These are phyloP conservation scores for Gephyroberyx darwinii DNA, from an alignment of 2,797 vertebrate species.

Conservation along the genomic window DNA sequence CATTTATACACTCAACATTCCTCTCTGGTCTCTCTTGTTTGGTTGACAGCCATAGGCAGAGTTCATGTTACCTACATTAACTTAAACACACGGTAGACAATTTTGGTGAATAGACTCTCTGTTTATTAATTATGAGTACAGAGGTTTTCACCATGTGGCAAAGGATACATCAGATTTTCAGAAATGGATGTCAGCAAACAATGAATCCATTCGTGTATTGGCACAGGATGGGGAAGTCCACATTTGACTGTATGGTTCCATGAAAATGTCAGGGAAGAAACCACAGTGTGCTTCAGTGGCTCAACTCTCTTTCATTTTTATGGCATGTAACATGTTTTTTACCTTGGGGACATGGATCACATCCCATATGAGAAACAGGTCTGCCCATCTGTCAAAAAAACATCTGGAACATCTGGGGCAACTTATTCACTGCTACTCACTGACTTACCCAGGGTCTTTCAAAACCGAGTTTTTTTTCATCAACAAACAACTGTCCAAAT, in stretches of 20 bases:
- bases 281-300: not conserved
- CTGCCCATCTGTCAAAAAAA: slow-evolving; percentile 55
- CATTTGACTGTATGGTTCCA: not conserved
- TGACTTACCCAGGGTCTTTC: slow-evolving; percentile 15
- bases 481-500: not conserved
- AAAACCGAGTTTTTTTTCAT: slow-evolving; percentile 11
- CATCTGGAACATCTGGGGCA: slow-evolving; percentile 57
- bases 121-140: not conserved
- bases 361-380: slow-evolving; percentile 42
- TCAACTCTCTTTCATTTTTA: slow-evolving; percentile 9
- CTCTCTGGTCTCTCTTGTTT: slow-evolving; percentile 25
- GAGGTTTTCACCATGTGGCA: not conserved
- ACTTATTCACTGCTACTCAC: slow-evolving; percentile 31
- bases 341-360: slow-evolving; percentile 24
- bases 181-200: not conserved
- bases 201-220: not conserved
- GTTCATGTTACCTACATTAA: not conserved
- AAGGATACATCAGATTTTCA: not conserved
- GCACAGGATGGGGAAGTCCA: not conserved
- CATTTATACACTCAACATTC: slow-evolving; percentile 61
- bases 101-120: not conserved
- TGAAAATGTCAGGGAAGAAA: not conserved
- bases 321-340: slow-evolving; percentile 25
- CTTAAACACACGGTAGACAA: slow-evolving; percentile 2
- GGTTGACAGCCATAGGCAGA: slow-evolving; percentile 11